Base-by-base conservation (phyloP, 2,888 invertebrate genomes). In the Andrena minutula region DNA sequence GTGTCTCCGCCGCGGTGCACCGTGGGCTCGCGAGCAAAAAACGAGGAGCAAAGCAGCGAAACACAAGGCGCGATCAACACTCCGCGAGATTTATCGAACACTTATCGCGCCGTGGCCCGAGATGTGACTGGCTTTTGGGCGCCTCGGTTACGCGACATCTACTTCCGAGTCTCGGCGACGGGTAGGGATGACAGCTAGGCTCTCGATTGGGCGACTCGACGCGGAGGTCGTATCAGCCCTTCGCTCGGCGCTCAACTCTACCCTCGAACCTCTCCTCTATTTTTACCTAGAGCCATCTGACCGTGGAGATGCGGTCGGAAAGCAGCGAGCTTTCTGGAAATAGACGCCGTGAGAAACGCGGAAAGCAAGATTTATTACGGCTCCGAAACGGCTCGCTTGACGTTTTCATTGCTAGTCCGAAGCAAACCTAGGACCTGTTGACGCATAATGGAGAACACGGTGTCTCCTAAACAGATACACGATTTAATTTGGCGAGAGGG, bases 51-150 rank as follows among this genome's bases (percentile, higher is more conserved):
- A n/a, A 56, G 35, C 28, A 41, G 10, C 5, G 7, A 12, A 0
- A 7, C 8, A 58, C 3, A 1, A 7, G 16, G 3, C 12, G 12
- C 28, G 32, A 10, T 35, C 32, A 47, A 69, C 79, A 26, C 66
- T 35, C 26, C 16, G 64, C 49, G 60, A 74, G 60, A 86, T 81
- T 83, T 85, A 82, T 87, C 81, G 56, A 30, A 41, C 73, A 83
- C 68, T 75, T 79, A 79, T 77, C 85, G 58, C 78, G 66, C 47
- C 79, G 78, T 81, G 47, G 30, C 81, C 35, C 81, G 58, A 47
- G 65, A 81, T 85, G 81, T 60, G 68, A 82, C 85, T 87, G 88
- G 81, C 70, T 85, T 86, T 86, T 79, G n/a, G 76, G 70, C 61
- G 35, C 35, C 32, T 51, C 63, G 61, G 53, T 69, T 75, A 66